phyloP scores from a whole-genome alignment of 2,797 vertebrate genomes.

The Nyctalus aviator region DNA sequence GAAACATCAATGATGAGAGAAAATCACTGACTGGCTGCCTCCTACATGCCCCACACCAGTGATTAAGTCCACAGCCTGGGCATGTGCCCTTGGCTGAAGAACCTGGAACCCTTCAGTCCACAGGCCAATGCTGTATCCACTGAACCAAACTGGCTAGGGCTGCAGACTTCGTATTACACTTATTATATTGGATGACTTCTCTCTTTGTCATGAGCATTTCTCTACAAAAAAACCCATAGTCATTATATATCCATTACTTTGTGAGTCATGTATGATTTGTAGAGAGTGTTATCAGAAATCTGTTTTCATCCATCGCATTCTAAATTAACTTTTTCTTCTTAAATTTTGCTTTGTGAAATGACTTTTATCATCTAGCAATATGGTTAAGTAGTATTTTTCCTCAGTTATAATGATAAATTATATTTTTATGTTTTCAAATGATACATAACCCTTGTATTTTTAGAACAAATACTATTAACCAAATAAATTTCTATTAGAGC shows the following conservation, averaged over 20 bases:
- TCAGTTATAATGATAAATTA: neutral
- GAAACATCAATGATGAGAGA: too few species aligned
- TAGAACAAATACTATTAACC: neutral
- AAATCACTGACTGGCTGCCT: too few species aligned
- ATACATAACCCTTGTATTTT: conserved; percentile 1
- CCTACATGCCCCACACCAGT: too few species aligned
- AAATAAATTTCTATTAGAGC: neutral
- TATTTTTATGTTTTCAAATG: conserved; percentile 22
- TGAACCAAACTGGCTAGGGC: too few species aligned
- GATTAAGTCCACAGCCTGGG: too few species aligned
- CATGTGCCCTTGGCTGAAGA: too few species aligned
- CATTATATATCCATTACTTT: neutral
- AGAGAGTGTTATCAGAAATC: neutral
- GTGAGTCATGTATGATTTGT: neutral
- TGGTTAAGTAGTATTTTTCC: conserved; percentile 14
- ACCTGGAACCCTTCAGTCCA: too few species aligned
- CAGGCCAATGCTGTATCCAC: too few species aligned
- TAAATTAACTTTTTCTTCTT: conserved; percentile 37
- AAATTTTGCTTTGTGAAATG: conserved; percentile 31
- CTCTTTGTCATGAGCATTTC: conserved; percentile 37
- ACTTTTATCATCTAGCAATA: neutral
- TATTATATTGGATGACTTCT: neutral
- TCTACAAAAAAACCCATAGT: neutral
- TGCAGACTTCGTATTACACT: neutral
- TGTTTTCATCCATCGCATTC: conserved; percentile 22